Evolutionary conservation across 23 tunicate species (phyloP).

Genomic region (Trididemnum clinides): DNA sequence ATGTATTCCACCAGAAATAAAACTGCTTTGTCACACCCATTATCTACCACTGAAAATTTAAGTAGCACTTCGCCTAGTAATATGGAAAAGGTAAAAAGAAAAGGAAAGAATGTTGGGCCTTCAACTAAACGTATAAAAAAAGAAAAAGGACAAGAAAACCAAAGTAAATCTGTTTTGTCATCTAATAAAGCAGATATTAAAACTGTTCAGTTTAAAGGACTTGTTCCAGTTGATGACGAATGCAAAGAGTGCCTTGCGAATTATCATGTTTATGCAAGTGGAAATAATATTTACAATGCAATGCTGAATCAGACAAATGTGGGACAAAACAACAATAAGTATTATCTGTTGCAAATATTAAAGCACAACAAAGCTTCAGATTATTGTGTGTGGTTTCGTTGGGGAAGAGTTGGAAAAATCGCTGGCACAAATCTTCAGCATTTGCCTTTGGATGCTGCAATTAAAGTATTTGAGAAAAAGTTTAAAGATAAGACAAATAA

Average conservation of each 20-base stretch:
- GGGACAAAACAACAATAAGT: constrained; percentile 80
- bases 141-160: too few relatives aligned
- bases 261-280: constrained; percentile 55
- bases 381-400: constrained; percentile 62
- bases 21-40: too few relatives aligned
- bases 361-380: constrained; percentile 42
- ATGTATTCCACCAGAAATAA: too few relatives aligned
- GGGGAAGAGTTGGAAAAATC: constrained; percentile 87
- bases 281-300: constrained; percentile 59
- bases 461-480: constrained; percentile 54
- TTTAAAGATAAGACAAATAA: constrained; percentile 77
- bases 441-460: constrained; percentile 11
- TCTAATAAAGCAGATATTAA: neutral
- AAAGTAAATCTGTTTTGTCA: too few relatives aligned
- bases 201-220: constrained; percentile 44
- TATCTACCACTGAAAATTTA: too few relatives aligned
- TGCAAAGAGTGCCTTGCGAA: neutral
- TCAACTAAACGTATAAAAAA: too few relatives aligned
- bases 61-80: too few relatives aligned
- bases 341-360: constrained; percentile 67
- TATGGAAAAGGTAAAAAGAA: too few relatives aligned
- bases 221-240: constrained; percentile 76
- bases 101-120: too few relatives aligned
- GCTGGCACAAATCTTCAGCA: constrained; percentile 63
- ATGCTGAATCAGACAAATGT: constrained; percentile 89